Evolutionary conservation across 1,140 invertebrate species (phyloP), one percentile per base, ranked within the genome.

Genomic region (Stenopsyche tienmushanensis): DNA sequence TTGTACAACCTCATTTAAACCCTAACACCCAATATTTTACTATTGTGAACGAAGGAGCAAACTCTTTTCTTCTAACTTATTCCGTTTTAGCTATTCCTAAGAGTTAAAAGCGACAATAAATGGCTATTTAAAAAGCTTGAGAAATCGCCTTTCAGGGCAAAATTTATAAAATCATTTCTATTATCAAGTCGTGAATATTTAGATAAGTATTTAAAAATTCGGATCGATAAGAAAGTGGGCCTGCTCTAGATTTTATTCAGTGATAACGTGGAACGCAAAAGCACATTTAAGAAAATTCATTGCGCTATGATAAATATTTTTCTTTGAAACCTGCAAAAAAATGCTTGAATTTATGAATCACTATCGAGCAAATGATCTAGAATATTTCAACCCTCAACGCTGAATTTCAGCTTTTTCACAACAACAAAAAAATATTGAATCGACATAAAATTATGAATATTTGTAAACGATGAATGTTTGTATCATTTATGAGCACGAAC

Each of bases 211-310:
- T 34, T 34, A 34, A 13, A 7, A 34, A 7, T 5, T 8, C 7
- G 21, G 57, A 60, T 60, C 57, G 42, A 60, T 60, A 29, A 5
- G 15, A 47, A 26, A 15, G 29, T 26, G 29, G n/a, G 42, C 24
- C 17, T 21, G 55, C 34, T 60, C 42, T 47, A 26, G 57, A 60
- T 60, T 47, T 60, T 60, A 17, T 60, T 15, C 10, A n/a, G 3
- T 25, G 57, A 60, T 60, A 60, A 60, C 18, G 9, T 5, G 13
- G 10, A 10, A 34, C 57, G 57, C 57, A 39, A 60, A 60, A 49
- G 10, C 26, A 24, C 29, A 41, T 41, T 47, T 60, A 47, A 39
- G 34, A 44, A 60, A 39, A 25, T 53, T 25, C 23, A 53, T 34
- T 34, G 29, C 13, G 29, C 29, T 34, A 13, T 34, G 29, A 13